Evolutionary conservation across 2,888 invertebrate species (phyloP).

Genomic region (Drosophila helvetica): DNA sequence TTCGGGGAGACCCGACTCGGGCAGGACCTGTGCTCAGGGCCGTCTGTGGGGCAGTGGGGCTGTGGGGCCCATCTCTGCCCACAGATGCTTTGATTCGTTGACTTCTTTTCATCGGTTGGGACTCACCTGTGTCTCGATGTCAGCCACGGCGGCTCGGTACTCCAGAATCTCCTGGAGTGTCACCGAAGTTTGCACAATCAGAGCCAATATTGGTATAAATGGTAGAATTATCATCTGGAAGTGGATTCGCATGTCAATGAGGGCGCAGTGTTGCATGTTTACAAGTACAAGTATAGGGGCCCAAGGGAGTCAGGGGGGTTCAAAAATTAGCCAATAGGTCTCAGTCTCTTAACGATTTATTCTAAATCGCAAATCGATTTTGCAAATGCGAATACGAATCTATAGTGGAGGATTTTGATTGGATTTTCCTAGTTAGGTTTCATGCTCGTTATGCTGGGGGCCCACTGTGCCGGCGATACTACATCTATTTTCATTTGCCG

Average conservation of each 20-base stretch:
- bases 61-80: no score
- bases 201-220: conserved; percentile 93
- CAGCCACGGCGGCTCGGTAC: conserved; percentile 91
- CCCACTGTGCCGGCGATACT: conserved; percentile 27
- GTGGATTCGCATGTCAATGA: conserved; percentile 54
- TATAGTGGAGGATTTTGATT: no score
- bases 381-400: no score
- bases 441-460: neutral
- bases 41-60: conserved; percentile 2
- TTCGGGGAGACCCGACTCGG: conserved; percentile 26
- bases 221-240: conserved; percentile 89
- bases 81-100: conserved; percentile 12
- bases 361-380: no score
- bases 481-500: conserved; percentile 66
- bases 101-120: conserved; percentile 8
- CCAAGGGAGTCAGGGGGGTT: no score
- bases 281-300: conserved; percentile 13
- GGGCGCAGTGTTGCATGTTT: conserved; percentile 21
- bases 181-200: conserved; percentile 92
- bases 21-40: neutral
- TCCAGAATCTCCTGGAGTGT: conserved; percentile 90
- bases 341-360: no score
- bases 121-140: conserved; percentile 92
- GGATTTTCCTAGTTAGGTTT: neutral
- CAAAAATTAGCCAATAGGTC: no score